Evolutionary conservation across 2,888 invertebrate species (phyloP).

Genomic region (Parnassius orleans): DNA sequence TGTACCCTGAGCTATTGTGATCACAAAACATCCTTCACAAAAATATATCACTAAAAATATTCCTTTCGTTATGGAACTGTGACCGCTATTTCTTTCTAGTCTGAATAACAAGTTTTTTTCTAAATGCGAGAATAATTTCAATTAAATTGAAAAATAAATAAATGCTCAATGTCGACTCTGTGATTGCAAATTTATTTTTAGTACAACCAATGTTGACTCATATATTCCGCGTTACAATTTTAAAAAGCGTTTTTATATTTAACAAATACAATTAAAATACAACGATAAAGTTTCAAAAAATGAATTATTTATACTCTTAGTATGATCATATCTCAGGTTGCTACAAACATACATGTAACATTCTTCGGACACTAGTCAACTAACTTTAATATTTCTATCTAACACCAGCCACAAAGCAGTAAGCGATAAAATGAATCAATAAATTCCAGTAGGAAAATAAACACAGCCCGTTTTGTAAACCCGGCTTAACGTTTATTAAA

Average conservation of each 20-base stretch:
- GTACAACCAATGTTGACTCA: background rate
- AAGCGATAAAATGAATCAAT: slow-evolving; percentile 30
- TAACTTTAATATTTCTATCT: slow-evolving; percentile 13
- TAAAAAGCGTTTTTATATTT: background rate
- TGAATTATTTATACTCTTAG: slow-evolving; percentile 5
- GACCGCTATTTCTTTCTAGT: slow-evolving; percentile 54
- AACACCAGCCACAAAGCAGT: slow-evolving; percentile 15
- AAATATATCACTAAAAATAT: slow-evolving; percentile 70
- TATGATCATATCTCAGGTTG: background rate
- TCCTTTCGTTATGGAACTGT: slow-evolving; percentile 68
- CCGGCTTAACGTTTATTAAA: slow-evolving; percentile 22
- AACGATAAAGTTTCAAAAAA: slow-evolving; percentile 4
- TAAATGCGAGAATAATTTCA: slow-evolving; percentile 37
- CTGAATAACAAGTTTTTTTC: slow-evolving; percentile 38
- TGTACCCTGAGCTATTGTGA: slow-evolving; percentile 40
- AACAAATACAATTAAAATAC: slow-evolving; percentile 7
- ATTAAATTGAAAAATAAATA: slow-evolving; percentile 32
- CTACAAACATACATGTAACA: slow-evolving; percentile 11
- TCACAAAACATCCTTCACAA: slow-evolving; percentile 69
- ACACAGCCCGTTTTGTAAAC: slow-evolving; percentile 25
- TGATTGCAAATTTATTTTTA: slow-evolving; percentile 1
- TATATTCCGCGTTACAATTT: background rate
- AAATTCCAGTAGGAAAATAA: slow-evolving; percentile 30
- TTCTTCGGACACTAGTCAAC: slow-evolving; percentile 7
- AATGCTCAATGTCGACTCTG: slow-evolving; percentile 33